Conservation (phyloP, 2,113 vertebrate species). For the Amphiprion percula region DNA sequence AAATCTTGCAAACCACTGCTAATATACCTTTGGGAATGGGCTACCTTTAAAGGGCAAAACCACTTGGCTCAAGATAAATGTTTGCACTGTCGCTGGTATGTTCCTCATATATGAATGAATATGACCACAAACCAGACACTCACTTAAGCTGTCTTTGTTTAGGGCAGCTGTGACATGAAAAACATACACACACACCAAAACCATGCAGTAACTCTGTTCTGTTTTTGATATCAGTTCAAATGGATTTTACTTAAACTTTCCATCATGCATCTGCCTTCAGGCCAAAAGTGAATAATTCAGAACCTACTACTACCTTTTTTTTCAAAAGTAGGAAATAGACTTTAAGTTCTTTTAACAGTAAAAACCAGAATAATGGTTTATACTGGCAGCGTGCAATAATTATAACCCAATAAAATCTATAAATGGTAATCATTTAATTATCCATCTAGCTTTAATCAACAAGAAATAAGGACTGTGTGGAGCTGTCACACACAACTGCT, state of each 20-base stretch:
- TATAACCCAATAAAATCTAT: not conserved
- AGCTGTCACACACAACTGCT: too few species aligned
- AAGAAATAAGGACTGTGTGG: not conserved
- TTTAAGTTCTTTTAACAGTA: not conserved
- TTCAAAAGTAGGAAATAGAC: not conserved
- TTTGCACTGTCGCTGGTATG: not conserved
- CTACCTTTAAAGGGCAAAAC: conserved; percentile 1
- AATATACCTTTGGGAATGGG: not conserved
- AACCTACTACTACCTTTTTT: too few species aligned
- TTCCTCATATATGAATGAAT: not conserved
- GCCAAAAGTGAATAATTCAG: not conserved
- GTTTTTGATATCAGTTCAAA: not conserved
- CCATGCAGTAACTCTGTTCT: not conserved
- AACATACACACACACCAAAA: not conserved
- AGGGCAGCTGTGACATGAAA: not conserved
- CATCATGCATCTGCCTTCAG: not conserved
- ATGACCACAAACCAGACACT: not conserved
- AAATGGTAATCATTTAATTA: too few species aligned
- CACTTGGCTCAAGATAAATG: not conserved
- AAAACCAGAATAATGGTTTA: not conserved
- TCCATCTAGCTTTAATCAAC: not conserved
- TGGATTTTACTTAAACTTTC: not conserved
- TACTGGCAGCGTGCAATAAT: too few species aligned
- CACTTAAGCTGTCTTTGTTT: not conserved
- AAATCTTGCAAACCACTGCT: conserved; percentile 7